A percentile compares a stretch with the other conserved stretches of the same genome.
These are phyloP conservation scores for Grallaria varia DNA, from an alignment of 2,113 vertebrate species.

Conservation along the genomic window DNA sequence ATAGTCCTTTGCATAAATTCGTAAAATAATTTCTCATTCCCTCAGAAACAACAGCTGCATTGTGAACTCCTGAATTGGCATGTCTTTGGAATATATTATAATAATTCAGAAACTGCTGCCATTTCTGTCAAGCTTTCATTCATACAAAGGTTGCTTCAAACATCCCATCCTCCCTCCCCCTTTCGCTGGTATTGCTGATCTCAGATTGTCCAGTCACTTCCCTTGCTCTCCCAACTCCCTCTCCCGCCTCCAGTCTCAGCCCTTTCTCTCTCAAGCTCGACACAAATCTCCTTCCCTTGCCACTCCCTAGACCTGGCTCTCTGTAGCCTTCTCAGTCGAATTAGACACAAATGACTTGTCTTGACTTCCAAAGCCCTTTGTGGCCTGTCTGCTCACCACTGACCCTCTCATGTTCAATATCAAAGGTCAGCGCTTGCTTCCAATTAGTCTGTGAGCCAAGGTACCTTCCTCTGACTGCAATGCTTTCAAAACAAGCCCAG, in stretches of 20 bases:
- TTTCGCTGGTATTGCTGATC: background rate
- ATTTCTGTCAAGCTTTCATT: slow-evolving; percentile 61
- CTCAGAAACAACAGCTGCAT: slow-evolving; percentile 67
- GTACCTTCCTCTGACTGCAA: slow-evolving; percentile 9
- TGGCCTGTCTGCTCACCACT: slow-evolving; percentile 35
- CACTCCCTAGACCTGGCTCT: slow-evolving; percentile 1
- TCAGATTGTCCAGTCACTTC: slow-evolving; percentile 21
- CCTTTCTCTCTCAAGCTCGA: slow-evolving; percentile 8
- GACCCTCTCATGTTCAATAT: slow-evolving; percentile 55
- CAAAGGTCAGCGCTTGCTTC: slow-evolving; percentile 46
- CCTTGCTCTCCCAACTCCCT: slow-evolving; percentile 19
- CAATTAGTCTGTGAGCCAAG: slow-evolving; percentile 52
- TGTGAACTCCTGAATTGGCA: slow-evolving; percentile 66
- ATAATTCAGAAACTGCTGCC: slow-evolving; percentile 52
- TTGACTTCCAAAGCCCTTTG: slow-evolving; percentile 51
- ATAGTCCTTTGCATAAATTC: slow-evolving; percentile 54
- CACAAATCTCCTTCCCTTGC: slow-evolving; percentile 1
- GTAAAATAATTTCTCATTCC: slow-evolving; percentile 62
- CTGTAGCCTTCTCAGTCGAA: slow-evolving; percentile 32
- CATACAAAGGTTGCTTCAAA: background rate
- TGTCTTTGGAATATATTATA: slow-evolving; percentile 61
- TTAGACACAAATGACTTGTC: slow-evolving; percentile 52
- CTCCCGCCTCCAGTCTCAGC: slow-evolving; percentile 23
- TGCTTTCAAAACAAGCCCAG: slow-evolving; percentile 37
- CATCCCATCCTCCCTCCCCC: background rate